Evolutionary conservation across 2,797 vertebrate genomes (phyloP).

Genomic region (Eurystomus glaucurus): DNA sequence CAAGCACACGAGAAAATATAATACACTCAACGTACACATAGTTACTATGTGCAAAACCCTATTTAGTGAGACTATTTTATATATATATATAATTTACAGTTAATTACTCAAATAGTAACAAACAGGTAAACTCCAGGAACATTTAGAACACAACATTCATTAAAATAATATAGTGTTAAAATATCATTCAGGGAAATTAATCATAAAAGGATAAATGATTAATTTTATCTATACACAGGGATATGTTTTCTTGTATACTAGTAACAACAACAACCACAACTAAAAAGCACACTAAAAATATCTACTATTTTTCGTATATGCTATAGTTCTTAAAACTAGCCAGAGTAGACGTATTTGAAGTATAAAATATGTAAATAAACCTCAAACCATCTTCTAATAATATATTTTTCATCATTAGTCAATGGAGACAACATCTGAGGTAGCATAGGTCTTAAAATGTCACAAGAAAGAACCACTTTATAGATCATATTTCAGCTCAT

Average conservation of each 20-base stretch:
- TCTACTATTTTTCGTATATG: neutral
- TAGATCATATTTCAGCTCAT: slow-evolving; percentile 81
- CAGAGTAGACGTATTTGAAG: neutral
- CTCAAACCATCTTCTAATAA: slow-evolving; percentile 78
- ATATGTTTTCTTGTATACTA: neutral
- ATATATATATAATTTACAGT: neutral
- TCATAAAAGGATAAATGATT: neutral
- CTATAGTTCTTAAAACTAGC: neutral
- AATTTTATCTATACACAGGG: neutral
- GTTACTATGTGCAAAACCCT: neutral
- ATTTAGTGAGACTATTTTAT: neutral
- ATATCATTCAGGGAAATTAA: neutral
- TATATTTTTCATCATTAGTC: slow-evolving; percentile 78
- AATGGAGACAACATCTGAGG: slow-evolving; percentile 82
- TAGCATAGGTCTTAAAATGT: slow-evolving; percentile 83
- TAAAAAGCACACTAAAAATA: slow-evolving; percentile 2
- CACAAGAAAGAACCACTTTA: slow-evolving; percentile 78
- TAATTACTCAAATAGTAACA: neutral
- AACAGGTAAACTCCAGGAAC: neutral
- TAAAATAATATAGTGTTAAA: neutral
- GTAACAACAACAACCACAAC: neutral
- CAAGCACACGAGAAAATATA: slow-evolving; percentile 4
- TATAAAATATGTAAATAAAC: slow-evolving; percentile 79
- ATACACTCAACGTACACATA: neutral
- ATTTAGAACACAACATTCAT: neutral